A percentile compares a stretch with the other conserved stretches of the same genome.
Conservation (phyloP, 2,888 invertebrate genomes). For the Harpalus rufipes region DNA sequence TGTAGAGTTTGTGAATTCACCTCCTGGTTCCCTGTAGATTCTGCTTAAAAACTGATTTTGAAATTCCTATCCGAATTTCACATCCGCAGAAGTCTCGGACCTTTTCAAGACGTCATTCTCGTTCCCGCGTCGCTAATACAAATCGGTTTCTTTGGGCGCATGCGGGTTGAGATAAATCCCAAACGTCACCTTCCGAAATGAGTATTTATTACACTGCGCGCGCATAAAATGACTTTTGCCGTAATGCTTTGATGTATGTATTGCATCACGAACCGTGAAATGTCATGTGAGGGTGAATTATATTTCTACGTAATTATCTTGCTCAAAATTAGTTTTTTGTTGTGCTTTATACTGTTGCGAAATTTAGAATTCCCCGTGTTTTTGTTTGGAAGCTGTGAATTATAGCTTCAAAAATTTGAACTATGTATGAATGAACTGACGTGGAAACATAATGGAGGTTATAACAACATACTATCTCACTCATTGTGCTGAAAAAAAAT, state of each 20-base stretch:
- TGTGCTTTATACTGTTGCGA: not conserved
- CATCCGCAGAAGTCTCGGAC: slow-evolving; percentile 21
- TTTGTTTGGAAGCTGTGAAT: not conserved
- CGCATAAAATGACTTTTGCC: slow-evolving; percentile 51
- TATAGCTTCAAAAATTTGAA: not conserved
- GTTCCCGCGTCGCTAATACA: slow-evolving; percentile 35
- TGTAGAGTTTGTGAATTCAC: slow-evolving; percentile 12
- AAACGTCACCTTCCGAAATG: slow-evolving; percentile 40
- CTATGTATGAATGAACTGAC: slow-evolving; percentile 2
- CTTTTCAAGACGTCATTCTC: slow-evolving; percentile 48
- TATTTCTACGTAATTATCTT: slow-evolving; percentile 12
- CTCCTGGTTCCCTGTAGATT: slow-evolving; percentile 11
- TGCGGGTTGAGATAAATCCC: slow-evolving; percentile 46
- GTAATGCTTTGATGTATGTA: slow-evolving; percentile 39
- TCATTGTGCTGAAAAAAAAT: not conserved
- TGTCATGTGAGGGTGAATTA: slow-evolving; percentile 27
- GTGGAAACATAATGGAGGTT: not conserved
- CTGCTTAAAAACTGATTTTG: slow-evolving; percentile 51
- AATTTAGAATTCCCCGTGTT: not conserved
- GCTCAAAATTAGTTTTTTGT: slow-evolving; percentile 27
- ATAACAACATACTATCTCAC: not conserved
- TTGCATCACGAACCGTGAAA: not conserved
- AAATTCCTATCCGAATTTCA: slow-evolving; percentile 48
- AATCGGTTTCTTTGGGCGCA: slow-evolving; percentile 54
- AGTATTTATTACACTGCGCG: slow-evolving; percentile 51